Percentiles rank a stretch among this genome's conserved stretches.
Conservation (phyloP, 2,797 vertebrate genomes). For the Leptoclinus maculatus region DNA sequence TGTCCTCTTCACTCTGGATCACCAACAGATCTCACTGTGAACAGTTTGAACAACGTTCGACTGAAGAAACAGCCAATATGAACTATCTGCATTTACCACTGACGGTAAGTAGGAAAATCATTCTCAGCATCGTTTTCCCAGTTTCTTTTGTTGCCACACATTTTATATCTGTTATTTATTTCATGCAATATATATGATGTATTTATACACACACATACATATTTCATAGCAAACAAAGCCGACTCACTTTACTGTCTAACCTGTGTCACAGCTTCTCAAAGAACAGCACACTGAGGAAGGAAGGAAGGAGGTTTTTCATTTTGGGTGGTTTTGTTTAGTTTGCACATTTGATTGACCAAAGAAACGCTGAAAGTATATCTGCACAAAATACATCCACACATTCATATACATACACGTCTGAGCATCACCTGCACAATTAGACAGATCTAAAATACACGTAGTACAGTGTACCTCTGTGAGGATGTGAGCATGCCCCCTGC, state of each 20-base stretch:
- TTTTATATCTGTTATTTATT: neutral
- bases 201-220: neutral
- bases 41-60: neutral
- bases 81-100: neutral
- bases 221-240: neutral
- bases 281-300: neutral
- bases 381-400: constrained; percentile 1
- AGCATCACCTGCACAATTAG: neutral
- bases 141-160: neutral
- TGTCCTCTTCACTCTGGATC: neutral
- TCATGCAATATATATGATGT: neutral
- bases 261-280: neutral
- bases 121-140: no score
- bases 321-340: neutral
- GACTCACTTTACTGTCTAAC: neutral
- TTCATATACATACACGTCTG: neutral
- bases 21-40: neutral
- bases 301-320: neutral
- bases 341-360: constrained; percentile 9
- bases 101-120: neutral
- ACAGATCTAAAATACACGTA: neutral
- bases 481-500: no score
- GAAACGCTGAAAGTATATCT: constrained; percentile 10
- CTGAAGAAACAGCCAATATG: neutral
- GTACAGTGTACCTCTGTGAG: no score